These are phyloP conservation scores for Corynorhinus townsendii DNA, from an alignment of 2,113 vertebrate species.

Conservation along the genomic window DNA sequence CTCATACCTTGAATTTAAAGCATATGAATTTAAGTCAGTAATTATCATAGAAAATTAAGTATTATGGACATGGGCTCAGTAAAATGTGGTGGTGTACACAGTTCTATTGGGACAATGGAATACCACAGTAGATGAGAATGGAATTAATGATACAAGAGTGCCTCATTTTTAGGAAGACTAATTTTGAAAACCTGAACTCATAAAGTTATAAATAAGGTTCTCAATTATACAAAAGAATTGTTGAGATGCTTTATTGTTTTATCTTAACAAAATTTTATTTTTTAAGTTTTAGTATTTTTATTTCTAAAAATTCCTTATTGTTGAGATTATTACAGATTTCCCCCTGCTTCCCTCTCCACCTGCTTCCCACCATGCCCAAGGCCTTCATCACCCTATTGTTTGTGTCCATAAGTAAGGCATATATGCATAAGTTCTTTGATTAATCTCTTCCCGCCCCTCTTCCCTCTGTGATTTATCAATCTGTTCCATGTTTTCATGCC, in stretches of 20 bases:
- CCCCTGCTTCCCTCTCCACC: too few species aligned
- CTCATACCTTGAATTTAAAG: background rate
- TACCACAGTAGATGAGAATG: background rate
- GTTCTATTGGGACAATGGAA: background rate
- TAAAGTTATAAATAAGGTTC: background rate
- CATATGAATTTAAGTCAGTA: background rate
- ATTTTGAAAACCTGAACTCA: background rate
- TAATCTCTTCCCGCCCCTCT: too few species aligned
- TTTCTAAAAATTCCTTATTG: too few species aligned
- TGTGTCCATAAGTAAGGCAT: too few species aligned
- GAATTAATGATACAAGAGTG: background rate
- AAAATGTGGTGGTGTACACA: background rate
- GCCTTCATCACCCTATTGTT: too few species aligned
- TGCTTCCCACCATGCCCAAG: too few species aligned
- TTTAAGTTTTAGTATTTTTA: too few species aligned
- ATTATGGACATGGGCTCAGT: background rate
- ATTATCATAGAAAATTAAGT: background rate
- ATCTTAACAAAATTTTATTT: too few species aligned
- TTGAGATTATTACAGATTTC: too few species aligned
- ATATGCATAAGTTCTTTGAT: too few species aligned
- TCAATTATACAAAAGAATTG: background rate
- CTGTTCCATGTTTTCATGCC: too few species aligned
- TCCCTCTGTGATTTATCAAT: too few species aligned
- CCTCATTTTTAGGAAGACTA: background rate
- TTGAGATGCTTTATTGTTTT: background rate